phyloP scores from a whole-genome alignment of 2,113 vertebrate genomes.

The Tragulus kanchil region DNA sequence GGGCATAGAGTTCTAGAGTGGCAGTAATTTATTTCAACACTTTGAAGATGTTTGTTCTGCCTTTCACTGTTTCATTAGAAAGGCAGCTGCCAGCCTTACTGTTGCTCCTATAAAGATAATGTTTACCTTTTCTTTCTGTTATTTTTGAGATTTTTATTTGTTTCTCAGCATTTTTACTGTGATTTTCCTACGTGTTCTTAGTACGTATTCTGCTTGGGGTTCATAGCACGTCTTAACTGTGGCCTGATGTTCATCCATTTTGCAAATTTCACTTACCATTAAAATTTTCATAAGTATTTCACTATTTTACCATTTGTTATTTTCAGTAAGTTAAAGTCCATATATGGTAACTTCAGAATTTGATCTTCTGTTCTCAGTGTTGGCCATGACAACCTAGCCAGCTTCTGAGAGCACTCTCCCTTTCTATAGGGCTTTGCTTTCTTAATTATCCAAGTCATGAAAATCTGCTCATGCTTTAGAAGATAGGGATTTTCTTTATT shows the following conservation, averaged over 20 bases:
- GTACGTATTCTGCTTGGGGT: background rate
- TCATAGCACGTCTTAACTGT: background rate
- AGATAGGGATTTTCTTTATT: background rate
- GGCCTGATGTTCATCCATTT: background rate
- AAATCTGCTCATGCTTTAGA: conserved; percentile 23
- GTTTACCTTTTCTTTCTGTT: background rate
- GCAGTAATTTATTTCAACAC: background rate
- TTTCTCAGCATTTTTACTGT: background rate
- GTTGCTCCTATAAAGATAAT: background rate
- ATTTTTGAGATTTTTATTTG: background rate
- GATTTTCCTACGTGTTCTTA: background rate
- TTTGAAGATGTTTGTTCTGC: background rate
- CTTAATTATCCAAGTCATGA: background rate
- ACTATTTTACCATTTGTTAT: background rate
- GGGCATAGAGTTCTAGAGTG: background rate
- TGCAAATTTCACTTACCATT: background rate
- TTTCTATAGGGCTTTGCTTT: background rate
- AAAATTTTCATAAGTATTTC: background rate
- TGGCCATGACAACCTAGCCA: background rate
- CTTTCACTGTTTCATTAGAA: background rate
- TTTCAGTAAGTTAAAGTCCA: background rate
- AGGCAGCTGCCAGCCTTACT: background rate
- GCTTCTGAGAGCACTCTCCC: background rate
- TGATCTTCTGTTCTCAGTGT: background rate
- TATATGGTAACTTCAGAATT: background rate